Percentiles rank a stretch among this genome's conserved stretches.
These are phyloP conservation scores for Alosa alosa DNA, from an alignment of 2,113 vertebrate genomes.

Conservation along the genomic window DNA sequence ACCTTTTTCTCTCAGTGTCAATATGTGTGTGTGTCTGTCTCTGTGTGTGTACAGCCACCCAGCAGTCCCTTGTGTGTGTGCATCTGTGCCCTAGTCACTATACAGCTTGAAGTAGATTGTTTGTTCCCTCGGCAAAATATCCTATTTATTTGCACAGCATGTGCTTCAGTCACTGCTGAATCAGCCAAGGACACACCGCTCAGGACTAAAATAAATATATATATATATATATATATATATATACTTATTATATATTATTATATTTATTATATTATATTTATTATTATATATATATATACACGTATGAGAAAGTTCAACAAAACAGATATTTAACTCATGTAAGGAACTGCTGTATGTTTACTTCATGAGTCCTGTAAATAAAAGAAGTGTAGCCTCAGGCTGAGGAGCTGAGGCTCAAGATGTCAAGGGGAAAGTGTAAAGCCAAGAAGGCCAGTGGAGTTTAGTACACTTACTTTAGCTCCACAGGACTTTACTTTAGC, in stretches of 20 bases:
- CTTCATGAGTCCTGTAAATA: background rate
- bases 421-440: background rate
- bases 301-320: background rate
- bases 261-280: no score
- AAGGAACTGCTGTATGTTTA: background rate
- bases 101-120: conserved; percentile 2
- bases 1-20: background rate
- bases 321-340: background rate
- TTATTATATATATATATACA: no score
- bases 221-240: no score
- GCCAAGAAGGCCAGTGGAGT: background rate
- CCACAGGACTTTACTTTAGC: no score
- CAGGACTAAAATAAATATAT: background rate
- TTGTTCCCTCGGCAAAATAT: conserved; percentile 9
- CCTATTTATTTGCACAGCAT: conserved; percentile 4
- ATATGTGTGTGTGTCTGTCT: background rate
- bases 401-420: background rate
- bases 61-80: background rate
- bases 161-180: background rate
- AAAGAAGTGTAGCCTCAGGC: background rate
- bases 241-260: background rate
- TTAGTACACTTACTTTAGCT: background rate
- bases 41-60: background rate
- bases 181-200: background rate
- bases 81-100: background rate